Conservation (phyloP, 2,888 invertebrate species). For the Bruchidius siliquastri region DNA sequence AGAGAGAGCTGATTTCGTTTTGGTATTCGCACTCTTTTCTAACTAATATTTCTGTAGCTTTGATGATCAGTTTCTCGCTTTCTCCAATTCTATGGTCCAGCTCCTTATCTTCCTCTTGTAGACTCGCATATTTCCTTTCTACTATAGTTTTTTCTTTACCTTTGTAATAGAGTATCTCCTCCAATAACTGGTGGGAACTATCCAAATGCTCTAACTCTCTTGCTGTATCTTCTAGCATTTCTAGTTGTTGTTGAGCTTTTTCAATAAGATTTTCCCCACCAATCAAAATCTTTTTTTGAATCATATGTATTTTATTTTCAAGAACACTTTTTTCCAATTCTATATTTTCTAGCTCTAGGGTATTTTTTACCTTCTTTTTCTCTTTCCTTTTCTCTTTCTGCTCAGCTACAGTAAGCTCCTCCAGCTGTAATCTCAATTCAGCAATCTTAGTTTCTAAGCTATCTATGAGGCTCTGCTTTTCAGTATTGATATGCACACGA, state of each 20-base stretch:
- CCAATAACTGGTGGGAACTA: constrained; percentile 70
- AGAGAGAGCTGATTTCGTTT: constrained; percentile 25
- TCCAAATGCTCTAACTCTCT: constrained; percentile 69
- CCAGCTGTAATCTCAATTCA: constrained; percentile 63
- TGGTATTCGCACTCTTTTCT: constrained; percentile 53
- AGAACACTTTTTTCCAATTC: constrained; percentile 51
- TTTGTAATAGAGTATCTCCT: constrained; percentile 74
- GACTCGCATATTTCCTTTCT: constrained; percentile 77
- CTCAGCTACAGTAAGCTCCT: constrained; percentile 52
- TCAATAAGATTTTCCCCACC: constrained; percentile 96
- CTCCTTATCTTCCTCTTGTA: constrained; percentile 89
- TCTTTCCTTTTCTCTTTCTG: constrained; percentile 61
- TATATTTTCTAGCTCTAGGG: constrained; percentile 49
- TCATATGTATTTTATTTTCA: constrained; percentile 55
- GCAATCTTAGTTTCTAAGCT: constrained; percentile 80
- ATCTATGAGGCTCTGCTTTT: constrained; percentile 78
- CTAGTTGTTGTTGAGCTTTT: constrained; percentile 87
- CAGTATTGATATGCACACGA: constrained; percentile 87
- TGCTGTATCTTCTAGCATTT: constrained; percentile 77
- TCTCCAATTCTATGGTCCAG: constrained; percentile 82
- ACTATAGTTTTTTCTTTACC: constrained; percentile 83
- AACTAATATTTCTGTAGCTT: constrained; percentile 69
- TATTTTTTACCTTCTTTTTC: constrained; percentile 34
- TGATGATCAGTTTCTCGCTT: constrained; percentile 74
- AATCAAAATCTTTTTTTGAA: constrained; percentile 88